Evolutionary conservation across 2,113 vertebrate species (phyloP), one percentile per base, ranked within the genome.

Genomic region (Oncorhynchus tshawytscha): DNA sequence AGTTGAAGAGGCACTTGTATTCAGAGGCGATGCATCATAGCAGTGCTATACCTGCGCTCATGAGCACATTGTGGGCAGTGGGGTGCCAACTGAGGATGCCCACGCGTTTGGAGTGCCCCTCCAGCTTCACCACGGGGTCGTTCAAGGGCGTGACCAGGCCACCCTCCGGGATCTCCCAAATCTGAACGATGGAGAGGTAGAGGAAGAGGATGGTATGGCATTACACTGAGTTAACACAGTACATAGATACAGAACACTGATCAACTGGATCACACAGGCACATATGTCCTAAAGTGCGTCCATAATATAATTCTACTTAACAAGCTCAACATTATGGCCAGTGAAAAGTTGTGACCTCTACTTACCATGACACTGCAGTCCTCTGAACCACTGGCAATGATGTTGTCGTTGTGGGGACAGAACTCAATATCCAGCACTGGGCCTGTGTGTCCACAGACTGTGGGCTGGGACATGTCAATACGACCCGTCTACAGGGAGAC

Each of bases 321-420:
- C 15, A 67, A 18, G 18, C 54, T 57, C 54, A 57, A 57, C 20
- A 18, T 2, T 62, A 11, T 9, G 18, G 18, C 67, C 7, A 39
- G 5, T 15, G 64, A 27, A 13, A 66, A 27, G 24, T 16, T 31
- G 65, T 1, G 67, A 15, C 3, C 22, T 15, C 45, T 54, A 1
- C 51, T 88, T 78, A 95, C 95, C 95, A 97, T 97, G 81, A 96
- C 94, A 0, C 90, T 94, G 87, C 96, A 97, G 87, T 97, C 96
- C 87, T 97, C 96, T 0, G 95, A 96, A 73, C 95, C 91, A 0
- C 96, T 97, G 88, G 96, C 96, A 5, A 97, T 96, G 89, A 97
- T 93, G 54, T 96, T 95, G 87, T 97, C 96, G 1, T 96, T 97
- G 87, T 97, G 96, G 0, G 95, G 96, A 84, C 96, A 97, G 85